Evolutionary conservation across 2,797 vertebrate genomes (phyloP), one percentile per base, ranked within the genome.

Genomic region (Ctenochaetus hawaiiensis): DNA sequence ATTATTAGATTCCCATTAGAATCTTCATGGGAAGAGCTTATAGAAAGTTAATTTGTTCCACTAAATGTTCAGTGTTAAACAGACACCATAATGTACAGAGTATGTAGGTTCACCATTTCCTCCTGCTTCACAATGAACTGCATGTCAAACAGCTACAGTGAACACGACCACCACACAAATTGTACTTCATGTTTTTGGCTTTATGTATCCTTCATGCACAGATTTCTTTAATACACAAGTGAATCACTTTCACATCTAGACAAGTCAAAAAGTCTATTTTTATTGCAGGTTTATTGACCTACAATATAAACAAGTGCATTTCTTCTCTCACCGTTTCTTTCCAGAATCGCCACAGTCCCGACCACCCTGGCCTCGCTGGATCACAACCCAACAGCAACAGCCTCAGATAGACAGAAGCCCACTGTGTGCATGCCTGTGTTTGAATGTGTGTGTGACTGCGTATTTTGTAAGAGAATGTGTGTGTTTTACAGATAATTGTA

Each of bases 361-460:
- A 99, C 88, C 98, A 98, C 80, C 97, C 97, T 0, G 96, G 97
- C 10, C 94, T 98, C 81, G 93, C 97, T 87, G 94, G 97, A 91
- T 97, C 97, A 86, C 98, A 99, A 85, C 96, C 97, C 88, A 97
- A 97, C 96, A 97, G 96, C 92, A 97, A 96, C 95, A 98, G 96
- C 87, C 95, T 99, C 76, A 97, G 97, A 93, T 99, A 96, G 93
- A 88, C 53, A 23, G 69, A 47, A 94, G 89, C 78, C 57, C 49
- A 81, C 59, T 78, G 88, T 88, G 85, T 86, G 82, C 52, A 77
- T 58, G 71, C 37, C 26, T 77, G 77, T 72, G 80, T 71, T n/a
- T 82, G 81, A 67, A 65, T 80, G 88, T 53, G 62, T 79, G 47
- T 7, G 43, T 11, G 74, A 58, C 26, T 72, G 80, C 48, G 45